Percentiles rank a stretch among this genome's conserved stretches.
phyloP scores from a whole-genome alignment of 2,113 vertebrate species.

The Raphicerus campestris region DNA sequence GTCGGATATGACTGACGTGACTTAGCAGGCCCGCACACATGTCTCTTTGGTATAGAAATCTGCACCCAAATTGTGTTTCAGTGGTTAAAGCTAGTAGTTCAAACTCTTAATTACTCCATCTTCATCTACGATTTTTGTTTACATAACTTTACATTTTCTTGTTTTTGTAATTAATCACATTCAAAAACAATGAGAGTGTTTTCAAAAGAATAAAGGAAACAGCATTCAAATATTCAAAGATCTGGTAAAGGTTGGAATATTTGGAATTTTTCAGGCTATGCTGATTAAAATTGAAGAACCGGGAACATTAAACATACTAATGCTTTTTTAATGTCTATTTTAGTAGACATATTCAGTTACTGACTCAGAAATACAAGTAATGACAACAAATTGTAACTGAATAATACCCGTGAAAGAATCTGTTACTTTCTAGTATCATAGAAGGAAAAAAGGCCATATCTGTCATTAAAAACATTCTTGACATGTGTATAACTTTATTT shows the following conservation, averaged over 20 bases:
- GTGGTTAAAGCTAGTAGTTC: neutral
- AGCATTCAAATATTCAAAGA: neutral
- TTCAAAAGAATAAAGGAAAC: neutral
- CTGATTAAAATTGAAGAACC: neutral
- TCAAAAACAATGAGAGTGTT: neutral
- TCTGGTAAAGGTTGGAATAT: neutral
- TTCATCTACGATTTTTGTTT: neutral
- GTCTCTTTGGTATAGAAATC: neutral
- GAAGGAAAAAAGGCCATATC: neutral
- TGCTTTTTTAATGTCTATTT: neutral
- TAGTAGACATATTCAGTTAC: neutral
- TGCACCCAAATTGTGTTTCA: neutral
- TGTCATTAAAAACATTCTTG: neutral
- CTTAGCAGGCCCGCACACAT: accelerated
- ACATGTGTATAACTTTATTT: neutral
- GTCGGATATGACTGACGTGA: neutral
- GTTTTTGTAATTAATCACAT: neutral
- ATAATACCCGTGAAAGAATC: neutral
- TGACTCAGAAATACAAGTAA: neutral
- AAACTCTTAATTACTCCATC: neutral
- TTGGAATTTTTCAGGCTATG: neutral
- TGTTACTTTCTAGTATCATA: neutral
- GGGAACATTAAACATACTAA: neutral
- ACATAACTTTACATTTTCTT: neutral
- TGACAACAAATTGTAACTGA: neutral